Evolutionary conservation across 92 coral and sea anemone genomes (phyloP).

Genomic region (Galaxea fascicularis): DNA sequence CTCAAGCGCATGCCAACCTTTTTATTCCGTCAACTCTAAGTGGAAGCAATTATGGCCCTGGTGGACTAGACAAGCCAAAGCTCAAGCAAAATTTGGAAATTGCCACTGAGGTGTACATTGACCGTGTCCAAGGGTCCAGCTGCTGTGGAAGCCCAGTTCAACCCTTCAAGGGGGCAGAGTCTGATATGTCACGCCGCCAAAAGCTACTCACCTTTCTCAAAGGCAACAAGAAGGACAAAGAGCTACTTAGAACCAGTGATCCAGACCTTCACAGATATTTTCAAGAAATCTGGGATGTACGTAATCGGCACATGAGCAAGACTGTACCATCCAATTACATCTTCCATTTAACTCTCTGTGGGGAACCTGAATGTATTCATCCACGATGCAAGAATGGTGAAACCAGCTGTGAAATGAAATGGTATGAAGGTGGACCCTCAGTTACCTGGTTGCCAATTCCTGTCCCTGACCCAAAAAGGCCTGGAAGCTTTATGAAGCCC

Average conservation of each 20-base stretch:
- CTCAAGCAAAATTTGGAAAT: slow-evolving; percentile 22
- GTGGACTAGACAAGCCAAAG: slow-evolving; percentile 21
- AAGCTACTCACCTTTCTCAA: slow-evolving; percentile 52
- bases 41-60: slow-evolving; percentile 23
- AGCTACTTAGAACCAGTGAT: slow-evolving; percentile 14
- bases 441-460: slow-evolving; percentile 44
- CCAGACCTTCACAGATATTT: slow-evolving; percentile 49
- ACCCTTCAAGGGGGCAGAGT: not conserved
- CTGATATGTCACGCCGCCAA: slow-evolving; percentile 17
- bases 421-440: slow-evolving; percentile 49
- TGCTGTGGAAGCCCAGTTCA: slow-evolving; percentile 34
- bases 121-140: slow-evolving; percentile 32
- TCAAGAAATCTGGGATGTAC: slow-evolving; percentile 45
- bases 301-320: slow-evolving; percentile 48
- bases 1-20: slow-evolving; percentile 24
- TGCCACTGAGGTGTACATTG: slow-evolving; percentile 40
- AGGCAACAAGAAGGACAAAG: slow-evolving; percentile 48
- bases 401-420: slow-evolving; percentile 44
- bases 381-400: slow-evolving; percentile 56
- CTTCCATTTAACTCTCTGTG: slow-evolving; percentile 52
- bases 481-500: slow-evolving; percentile 29
- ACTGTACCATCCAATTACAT: slow-evolving; percentile 50
- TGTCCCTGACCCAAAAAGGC: slow-evolving; percentile 28
- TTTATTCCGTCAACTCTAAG: slow-evolving; percentile 21
- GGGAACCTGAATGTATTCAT: slow-evolving; percentile 51